These are phyloP conservation scores for Eulithis testata DNA, from an alignment of 2,888 invertebrate species.

Conservation along the genomic window DNA sequence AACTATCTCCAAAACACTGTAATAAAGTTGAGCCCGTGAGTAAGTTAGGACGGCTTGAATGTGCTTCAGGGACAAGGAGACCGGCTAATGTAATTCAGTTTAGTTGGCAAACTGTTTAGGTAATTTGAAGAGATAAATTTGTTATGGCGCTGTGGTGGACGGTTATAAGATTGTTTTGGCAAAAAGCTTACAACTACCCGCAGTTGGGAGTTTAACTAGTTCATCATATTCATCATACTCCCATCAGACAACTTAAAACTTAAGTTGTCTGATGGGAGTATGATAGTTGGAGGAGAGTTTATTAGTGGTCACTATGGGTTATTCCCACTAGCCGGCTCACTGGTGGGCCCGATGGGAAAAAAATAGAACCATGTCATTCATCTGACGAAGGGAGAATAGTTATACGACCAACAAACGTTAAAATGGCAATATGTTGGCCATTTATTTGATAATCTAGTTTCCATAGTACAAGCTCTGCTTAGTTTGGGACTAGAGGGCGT, in stretches of 20 bases:
- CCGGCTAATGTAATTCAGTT: conserved; percentile 45
- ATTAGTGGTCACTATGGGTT: too few relatives aligned
- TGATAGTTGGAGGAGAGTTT: neutral
- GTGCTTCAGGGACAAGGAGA: conserved; percentile 43
- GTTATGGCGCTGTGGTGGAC: conserved; percentile 21
- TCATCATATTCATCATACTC: too few relatives aligned
- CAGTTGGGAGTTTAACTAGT: conserved; percentile 3
- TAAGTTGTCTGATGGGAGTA: neutral
- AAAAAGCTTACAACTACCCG: conserved; percentile 9
- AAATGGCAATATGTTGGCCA: too few relatives aligned
- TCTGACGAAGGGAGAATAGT: too few relatives aligned
- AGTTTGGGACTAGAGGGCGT: too few relatives aligned
- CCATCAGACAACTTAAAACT: too few relatives aligned
- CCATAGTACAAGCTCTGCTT: too few relatives aligned
- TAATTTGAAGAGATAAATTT: conserved; percentile 36
- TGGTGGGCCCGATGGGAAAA: too few relatives aligned
- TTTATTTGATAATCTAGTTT: too few relatives aligned
- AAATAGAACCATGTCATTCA: too few relatives aligned
- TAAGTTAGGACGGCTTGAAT: conserved; percentile 45
- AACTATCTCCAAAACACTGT: conserved; percentile 15
- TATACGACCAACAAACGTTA: too few relatives aligned
- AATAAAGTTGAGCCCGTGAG: conserved; percentile 39
- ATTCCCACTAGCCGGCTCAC: too few relatives aligned
- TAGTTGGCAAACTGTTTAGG: conserved; percentile 43
- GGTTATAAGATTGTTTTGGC: conserved; percentile 23